Conservation (phyloP, 1,140 invertebrate genomes). For the Caenorhabditis tropicalis region DNA sequence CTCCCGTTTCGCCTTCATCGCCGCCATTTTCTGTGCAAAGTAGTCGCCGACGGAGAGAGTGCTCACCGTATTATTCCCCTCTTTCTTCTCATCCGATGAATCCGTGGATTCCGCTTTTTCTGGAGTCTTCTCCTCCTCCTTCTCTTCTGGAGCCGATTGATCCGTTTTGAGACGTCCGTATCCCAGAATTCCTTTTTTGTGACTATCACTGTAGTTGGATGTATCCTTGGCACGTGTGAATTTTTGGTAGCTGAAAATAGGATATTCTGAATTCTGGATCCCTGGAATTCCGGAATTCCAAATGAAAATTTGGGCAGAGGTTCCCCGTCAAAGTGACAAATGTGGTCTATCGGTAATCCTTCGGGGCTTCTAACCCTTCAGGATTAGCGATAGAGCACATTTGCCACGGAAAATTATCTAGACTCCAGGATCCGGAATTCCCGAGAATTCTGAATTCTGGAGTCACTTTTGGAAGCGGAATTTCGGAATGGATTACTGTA, state of each 20-base stretch:
- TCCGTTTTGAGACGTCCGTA: constrained; percentile 35
- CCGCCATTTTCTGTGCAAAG: constrained; percentile 58
- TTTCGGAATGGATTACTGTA: no score
- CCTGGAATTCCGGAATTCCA: no score
- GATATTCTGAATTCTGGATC: no score
- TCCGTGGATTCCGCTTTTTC: not conserved
- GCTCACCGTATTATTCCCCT: constrained; percentile 47
- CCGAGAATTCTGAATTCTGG: no score
- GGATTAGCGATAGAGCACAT: no score
- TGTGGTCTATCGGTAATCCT: no score
- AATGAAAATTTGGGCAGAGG: not conserved
- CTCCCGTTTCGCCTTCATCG: constrained; percentile 54
- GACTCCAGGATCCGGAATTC: no score
- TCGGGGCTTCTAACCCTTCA: no score
- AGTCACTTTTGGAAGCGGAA: no score
- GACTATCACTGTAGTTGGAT: constrained; percentile 47
- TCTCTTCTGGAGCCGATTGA: not conserved
- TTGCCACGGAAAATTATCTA: no score
- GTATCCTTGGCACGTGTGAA: constrained; percentile 58
- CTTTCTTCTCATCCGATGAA: not conserved
- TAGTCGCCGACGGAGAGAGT: constrained; percentile 57
- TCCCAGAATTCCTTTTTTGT: constrained; percentile 56
- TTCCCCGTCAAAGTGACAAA: no score
- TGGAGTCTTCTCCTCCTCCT: not conserved
- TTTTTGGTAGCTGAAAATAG: constrained; percentile 57